Conservation (phyloP, 2,888 invertebrate genomes). For the Cepaea hortensis region DNA sequence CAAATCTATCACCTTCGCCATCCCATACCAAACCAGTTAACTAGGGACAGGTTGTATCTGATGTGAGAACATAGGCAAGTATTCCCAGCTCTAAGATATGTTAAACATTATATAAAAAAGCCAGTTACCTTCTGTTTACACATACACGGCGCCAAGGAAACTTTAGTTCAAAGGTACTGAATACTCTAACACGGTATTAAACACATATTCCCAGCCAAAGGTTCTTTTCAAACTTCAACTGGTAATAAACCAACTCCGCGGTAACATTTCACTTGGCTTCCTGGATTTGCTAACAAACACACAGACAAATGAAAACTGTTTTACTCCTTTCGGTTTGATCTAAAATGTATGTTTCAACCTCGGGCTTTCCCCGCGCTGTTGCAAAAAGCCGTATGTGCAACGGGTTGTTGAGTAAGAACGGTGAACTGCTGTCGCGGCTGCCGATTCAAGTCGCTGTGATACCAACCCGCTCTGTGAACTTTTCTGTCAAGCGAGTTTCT, state of each 20-base stretch:
- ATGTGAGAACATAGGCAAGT: too few relatives aligned
- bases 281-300: constrained; percentile 10
- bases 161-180: background rate
- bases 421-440: background rate
- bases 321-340: background rate
- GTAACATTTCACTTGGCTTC: constrained; percentile 6
- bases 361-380: background rate
- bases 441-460: background rate
- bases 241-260: background rate
- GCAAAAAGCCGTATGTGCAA: background rate
- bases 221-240: background rate
- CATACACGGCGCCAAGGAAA: background rate
- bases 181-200: background rate
- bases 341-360: background rate
- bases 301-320: background rate
- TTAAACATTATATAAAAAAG: background rate
- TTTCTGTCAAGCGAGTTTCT: background rate
- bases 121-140: background rate
- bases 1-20: too few relatives aligned
- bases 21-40: too few relatives aligned
- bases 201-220: background rate
- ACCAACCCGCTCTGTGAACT: background rate
- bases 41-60: too few relatives aligned
- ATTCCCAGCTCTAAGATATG: too few relatives aligned
- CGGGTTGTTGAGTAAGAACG: background rate